Percentiles rank a stretch among this genome's conserved stretches.
Conservation (phyloP, 2,888 invertebrate species). For the Barypeithes pellucidus region DNA sequence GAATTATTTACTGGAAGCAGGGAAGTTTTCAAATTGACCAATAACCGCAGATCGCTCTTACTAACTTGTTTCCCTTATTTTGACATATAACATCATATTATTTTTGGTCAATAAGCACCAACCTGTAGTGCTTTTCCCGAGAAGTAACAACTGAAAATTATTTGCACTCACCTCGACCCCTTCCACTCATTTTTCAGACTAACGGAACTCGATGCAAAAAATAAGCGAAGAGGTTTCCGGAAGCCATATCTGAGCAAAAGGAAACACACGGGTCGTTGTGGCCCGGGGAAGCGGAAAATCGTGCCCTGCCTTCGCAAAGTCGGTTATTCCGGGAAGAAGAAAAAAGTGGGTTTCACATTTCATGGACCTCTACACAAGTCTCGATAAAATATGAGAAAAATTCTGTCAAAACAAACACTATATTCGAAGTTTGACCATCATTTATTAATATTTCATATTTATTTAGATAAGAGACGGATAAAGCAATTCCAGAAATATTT, state of each 20-base stretch:
- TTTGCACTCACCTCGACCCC: too few species aligned
- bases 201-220: conserved; percentile 23
- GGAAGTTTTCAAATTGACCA: too few species aligned
- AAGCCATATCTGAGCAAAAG: conserved; percentile 26
- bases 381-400: conserved; percentile 12
- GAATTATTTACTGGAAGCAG: too few species aligned
- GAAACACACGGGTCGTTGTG: conserved; percentile 30
- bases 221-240: conserved; percentile 21
- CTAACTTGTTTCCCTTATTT: too few species aligned
- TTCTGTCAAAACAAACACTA: not conserved
- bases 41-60: too few species aligned
- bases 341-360: conserved; percentile 23
- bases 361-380: conserved; percentile 6
- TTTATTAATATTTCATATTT: not conserved
- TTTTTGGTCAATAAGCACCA: too few species aligned
- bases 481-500: too few species aligned
- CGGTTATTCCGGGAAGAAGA: conserved; percentile 23
- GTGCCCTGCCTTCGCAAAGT: conserved; percentile 17
- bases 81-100: too few species aligned
- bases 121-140: too few species aligned
- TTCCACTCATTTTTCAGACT: not conserved
- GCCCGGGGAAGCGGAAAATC: conserved; percentile 25
- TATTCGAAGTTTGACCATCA: too few species aligned
- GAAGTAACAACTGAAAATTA: too few species aligned
- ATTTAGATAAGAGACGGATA: too few species aligned